Percentiles rank a stretch among this genome's conserved stretches.
phyloP scores from a whole-genome alignment of 2,797 vertebrate species.

The Acestrorhynchus altus region DNA sequence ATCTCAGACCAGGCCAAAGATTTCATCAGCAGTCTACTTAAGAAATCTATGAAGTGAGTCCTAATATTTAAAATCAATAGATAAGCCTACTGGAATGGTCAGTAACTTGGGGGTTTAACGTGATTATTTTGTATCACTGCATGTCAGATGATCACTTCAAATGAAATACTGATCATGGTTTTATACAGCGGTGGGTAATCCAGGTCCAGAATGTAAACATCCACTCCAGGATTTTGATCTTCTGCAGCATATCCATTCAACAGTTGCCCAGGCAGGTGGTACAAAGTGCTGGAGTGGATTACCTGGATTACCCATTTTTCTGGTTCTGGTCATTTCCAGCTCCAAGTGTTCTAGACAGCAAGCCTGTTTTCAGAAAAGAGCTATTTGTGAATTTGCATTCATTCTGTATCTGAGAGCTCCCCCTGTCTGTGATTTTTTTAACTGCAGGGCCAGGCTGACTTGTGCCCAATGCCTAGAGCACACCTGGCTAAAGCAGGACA shows the following conservation, averaged over 20 bases:
- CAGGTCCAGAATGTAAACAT: too few relatives aligned
- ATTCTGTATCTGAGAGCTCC: background rate
- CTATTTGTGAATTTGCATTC: background rate
- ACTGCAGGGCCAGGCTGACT: slow-evolving; percentile 85
- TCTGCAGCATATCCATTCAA: too few relatives aligned
- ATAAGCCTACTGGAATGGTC: background rate
- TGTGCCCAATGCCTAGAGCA: slow-evolving; percentile 92
- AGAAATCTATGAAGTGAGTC: slow-evolving; percentile 93
- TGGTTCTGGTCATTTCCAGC: background rate
- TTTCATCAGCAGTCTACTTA: slow-evolving; percentile 94
- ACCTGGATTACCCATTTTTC: too few relatives aligned
- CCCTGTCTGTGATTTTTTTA: background rate
- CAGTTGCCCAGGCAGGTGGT: too few relatives aligned
- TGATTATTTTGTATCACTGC: background rate
- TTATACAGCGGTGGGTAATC: too few relatives aligned
- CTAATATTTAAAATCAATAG: background rate
- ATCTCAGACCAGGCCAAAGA: slow-evolving; percentile 96
- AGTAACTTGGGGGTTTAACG: background rate
- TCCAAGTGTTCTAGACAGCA: background rate
- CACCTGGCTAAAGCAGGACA: slow-evolving; percentile 96
- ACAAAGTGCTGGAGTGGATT: too few relatives aligned
- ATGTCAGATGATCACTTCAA: background rate
- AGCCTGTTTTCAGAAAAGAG: background rate
- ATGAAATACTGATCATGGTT: background rate
- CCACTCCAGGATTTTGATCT: too few relatives aligned